These are phyloP conservation scores for Molossus molossus DNA, from an alignment of 2,797 vertebrate species.

Conservation along the genomic window DNA sequence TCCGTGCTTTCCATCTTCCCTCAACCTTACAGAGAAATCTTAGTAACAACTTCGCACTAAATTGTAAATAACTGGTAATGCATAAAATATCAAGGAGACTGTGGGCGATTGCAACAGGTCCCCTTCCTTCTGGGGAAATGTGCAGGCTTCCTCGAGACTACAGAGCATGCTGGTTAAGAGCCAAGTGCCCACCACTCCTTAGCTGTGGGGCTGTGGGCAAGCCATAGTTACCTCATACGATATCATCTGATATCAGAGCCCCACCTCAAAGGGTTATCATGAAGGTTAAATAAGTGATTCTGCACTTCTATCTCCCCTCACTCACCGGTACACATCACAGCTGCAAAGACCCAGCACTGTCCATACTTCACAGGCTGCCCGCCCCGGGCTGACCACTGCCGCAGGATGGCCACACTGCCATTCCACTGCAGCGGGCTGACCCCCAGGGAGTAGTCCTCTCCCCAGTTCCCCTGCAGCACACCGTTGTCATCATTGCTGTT, in stretches of 20 bases:
- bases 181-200: not conserved
- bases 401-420: slow-evolving; percentile 95
- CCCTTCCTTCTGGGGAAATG: not conserved
- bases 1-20: not conserved
- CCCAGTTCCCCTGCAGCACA: slow-evolving; percentile 94
- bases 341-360: slow-evolving; percentile 98
- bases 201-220: not conserved
- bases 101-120: not conserved
- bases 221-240: not conserved
- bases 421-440: slow-evolving; percentile 93
- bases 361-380: slow-evolving; percentile 94
- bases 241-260: not conserved
- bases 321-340: slow-evolving; percentile 95
- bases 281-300: not conserved
- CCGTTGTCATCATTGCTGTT: slow-evolving; percentile 95
- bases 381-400: slow-evolving; percentile 92
- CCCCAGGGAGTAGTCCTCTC: slow-evolving; percentile 91
- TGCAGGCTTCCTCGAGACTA: not conserved
- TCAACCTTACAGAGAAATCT: not conserved
- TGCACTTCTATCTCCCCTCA: not conserved
- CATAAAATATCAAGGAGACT: not conserved
- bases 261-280: not conserved
- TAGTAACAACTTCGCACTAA: not conserved
- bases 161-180: not conserved
- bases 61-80: not conserved